Evolutionary conservation across 2,888 invertebrate genomes (phyloP).

Genomic region (Andrena bicolor): DNA sequence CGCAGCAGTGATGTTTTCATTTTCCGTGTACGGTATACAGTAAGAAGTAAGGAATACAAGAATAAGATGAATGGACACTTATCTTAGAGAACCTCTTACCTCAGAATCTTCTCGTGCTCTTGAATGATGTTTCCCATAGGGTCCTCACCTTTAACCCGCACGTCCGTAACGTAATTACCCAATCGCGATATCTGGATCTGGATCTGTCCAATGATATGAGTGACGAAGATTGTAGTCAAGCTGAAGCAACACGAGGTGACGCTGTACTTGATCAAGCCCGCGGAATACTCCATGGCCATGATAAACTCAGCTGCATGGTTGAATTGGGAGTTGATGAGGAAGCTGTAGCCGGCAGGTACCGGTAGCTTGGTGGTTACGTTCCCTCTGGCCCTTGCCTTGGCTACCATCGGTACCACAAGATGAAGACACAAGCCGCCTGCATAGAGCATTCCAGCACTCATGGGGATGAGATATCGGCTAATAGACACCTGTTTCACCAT

Average conservation of each 20-base stretch:
- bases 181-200: slow-evolving; percentile 58
- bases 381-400: too few relatives aligned
- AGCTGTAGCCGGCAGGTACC: too few relatives aligned
- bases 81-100: slow-evolving; percentile 39
- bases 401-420: background rate
- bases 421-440: slow-evolving; percentile 54
- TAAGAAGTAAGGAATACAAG: slow-evolving; percentile 75
- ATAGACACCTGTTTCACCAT: slow-evolving; percentile 70
- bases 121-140: slow-evolving; percentile 51
- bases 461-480: slow-evolving; percentile 59
- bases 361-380: too few relatives aligned
- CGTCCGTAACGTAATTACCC: slow-evolving; percentile 9
- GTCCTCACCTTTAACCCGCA: background rate
- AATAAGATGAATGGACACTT: slow-evolving; percentile 77
- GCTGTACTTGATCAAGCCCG: slow-evolving; percentile 48
- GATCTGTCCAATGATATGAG: slow-evolving; percentile 71
- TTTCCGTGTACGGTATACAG: slow-evolving; percentile 34
- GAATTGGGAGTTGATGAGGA: too few relatives aligned
- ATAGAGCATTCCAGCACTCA: slow-evolving; percentile 61
- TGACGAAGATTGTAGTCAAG: slow-evolving; percentile 69
- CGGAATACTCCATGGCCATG: too few relatives aligned
- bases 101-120: slow-evolving; percentile 61
- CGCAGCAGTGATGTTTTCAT: too few relatives aligned
- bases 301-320: too few relatives aligned
- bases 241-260: slow-evolving; percentile 65